A percentile compares a stretch with the other conserved stretches of the same genome.
Conservation (phyloP, 2,888 invertebrate genomes). For the Drosophila kambysellisi region DNA sequence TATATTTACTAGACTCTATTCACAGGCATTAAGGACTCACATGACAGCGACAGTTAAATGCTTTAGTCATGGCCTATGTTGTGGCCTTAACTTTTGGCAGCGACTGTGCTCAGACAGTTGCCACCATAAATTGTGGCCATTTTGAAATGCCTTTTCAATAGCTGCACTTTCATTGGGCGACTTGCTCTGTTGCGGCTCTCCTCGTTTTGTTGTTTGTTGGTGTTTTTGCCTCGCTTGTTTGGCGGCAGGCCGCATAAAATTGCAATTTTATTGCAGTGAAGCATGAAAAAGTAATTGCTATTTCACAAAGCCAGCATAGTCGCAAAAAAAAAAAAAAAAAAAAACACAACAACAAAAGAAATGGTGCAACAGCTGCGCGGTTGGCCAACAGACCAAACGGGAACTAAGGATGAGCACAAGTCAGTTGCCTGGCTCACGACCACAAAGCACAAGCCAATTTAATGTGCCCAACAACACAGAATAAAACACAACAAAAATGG, state of each 20-base stretch:
- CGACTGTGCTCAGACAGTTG: slow-evolving; percentile 32
- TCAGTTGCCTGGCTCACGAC: slow-evolving; percentile 42
- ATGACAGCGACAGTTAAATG: slow-evolving; percentile 48
- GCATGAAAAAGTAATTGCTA: slow-evolving; percentile 81
- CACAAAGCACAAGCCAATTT: slow-evolving; percentile 68
- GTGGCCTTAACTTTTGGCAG: slow-evolving; percentile 48
- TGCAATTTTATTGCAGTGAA: slow-evolving; percentile 80
- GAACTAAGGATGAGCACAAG: slow-evolving; percentile 23
- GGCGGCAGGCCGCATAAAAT: slow-evolving; percentile 79
- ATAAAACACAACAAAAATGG: slow-evolving; percentile 69
- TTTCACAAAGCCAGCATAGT: slow-evolving; percentile 71
- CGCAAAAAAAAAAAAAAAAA: slow-evolving; percentile 28
- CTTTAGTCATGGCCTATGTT: slow-evolving; percentile 36
- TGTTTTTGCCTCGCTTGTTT: slow-evolving; percentile 57
- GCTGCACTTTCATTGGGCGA: slow-evolving; percentile 61
- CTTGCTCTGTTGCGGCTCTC: slow-evolving; percentile 7
- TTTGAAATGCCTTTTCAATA: slow-evolving; percentile 77
- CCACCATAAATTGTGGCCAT: slow-evolving; percentile 61
- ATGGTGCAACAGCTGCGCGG: slow-evolving; percentile 69
- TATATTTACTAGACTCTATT: slow-evolving; percentile 13
- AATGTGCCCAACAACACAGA: slow-evolving; percentile 61
- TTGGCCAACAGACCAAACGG: slow-evolving; percentile 22
- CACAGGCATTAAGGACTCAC: slow-evolving; percentile 32
- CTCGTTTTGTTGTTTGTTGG: slow-evolving; percentile 21
- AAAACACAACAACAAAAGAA: slow-evolving; percentile 26